These are phyloP conservation scores for Camponotus floridanus DNA, from an alignment of 1,140 invertebrate species.

Conservation along the genomic window DNA sequence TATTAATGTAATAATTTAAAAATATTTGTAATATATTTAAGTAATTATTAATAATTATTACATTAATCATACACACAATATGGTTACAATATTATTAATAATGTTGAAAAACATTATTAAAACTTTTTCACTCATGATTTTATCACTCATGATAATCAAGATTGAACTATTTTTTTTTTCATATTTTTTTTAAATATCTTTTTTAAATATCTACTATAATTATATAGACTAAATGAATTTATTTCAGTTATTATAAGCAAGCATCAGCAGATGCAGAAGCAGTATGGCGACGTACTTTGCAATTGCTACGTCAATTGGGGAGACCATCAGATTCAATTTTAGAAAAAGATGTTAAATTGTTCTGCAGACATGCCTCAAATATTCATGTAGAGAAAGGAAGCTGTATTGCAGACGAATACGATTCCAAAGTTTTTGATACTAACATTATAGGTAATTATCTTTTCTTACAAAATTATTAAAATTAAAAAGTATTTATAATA, in stretches of 20 bases:
- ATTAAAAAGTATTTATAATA: background rate
- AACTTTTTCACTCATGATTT: slow-evolving; percentile 30
- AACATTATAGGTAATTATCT: slow-evolving; percentile 86
- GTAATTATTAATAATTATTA: background rate
- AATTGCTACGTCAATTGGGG: slow-evolving; percentile 92
- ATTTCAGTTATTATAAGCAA: slow-evolving; percentile 91
- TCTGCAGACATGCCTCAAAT: slow-evolving; percentile 94
- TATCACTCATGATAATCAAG: background rate
- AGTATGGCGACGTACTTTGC: slow-evolving; percentile 93
- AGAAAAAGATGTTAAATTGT: slow-evolving; percentile 93
- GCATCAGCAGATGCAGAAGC: slow-evolving; percentile 93
- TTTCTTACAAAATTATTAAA: background rate
- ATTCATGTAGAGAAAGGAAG: slow-evolving; percentile 93
- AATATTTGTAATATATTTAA: slow-evolving; percentile 5
- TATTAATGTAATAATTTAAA: background rate
- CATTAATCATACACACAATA: slow-evolving; percentile 3
- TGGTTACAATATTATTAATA: background rate
- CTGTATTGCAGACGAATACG: slow-evolving; percentile 93
- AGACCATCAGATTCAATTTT: slow-evolving; percentile 91
- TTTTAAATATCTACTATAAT: background rate
- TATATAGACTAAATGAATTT: background rate
- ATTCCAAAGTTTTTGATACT: slow-evolving; percentile 86
- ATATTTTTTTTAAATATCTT: background rate
- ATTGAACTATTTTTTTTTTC: slow-evolving; percentile 17
- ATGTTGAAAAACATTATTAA: background rate